phyloP scores from a whole-genome alignment of 2,113 vertebrate species.

The Chiloscyllium plagiosum region DNA sequence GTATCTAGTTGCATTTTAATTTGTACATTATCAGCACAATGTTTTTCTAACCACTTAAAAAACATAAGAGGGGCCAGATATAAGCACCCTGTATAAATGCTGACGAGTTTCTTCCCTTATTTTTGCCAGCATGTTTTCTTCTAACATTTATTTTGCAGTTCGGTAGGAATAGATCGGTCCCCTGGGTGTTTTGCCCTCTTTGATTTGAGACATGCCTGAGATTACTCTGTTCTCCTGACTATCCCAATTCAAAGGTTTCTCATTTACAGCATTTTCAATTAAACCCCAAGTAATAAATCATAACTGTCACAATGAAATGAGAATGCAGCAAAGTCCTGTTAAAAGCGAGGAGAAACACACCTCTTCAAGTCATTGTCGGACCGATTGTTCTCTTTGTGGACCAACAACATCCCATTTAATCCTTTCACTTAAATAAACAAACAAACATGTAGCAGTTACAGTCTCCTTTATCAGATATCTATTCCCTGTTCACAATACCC shows the following conservation, averaged over 20 bases:
- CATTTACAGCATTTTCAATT: slow-evolving; percentile 42
- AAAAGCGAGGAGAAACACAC: neutral
- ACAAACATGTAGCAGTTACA: neutral
- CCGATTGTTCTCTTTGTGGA: neutral
- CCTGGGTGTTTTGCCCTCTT: slow-evolving; percentile 30
- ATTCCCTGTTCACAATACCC: neutral
- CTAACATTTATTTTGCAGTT: slow-evolving; percentile 43
- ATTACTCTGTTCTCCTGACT: slow-evolving; percentile 46
- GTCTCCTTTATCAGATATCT: neutral
- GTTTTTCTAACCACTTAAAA: slow-evolving; percentile 2
- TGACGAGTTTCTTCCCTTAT: neutral
- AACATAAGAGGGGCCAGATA: neutral
- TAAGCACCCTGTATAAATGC: neutral
- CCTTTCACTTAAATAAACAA: neutral
- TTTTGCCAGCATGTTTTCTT: neutral
- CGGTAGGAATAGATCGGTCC: slow-evolving; percentile 43
- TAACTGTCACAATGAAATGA: slow-evolving; percentile 47
- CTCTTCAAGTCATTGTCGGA: slow-evolving; percentile 10
- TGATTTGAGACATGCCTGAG: slow-evolving; percentile 14
- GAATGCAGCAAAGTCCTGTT: slow-evolving; percentile 20
- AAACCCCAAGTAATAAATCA: slow-evolving; percentile 52
- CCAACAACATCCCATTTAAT: neutral
- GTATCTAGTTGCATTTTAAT: neutral
- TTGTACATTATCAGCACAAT: neutral
- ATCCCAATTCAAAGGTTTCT: slow-evolving; percentile 45